Percentiles rank a stretch among this genome's conserved stretches.
Conservation (phyloP, 1,140 invertebrate genomes). For the roundworm (Caenorhabditis elegans) region DNA sequence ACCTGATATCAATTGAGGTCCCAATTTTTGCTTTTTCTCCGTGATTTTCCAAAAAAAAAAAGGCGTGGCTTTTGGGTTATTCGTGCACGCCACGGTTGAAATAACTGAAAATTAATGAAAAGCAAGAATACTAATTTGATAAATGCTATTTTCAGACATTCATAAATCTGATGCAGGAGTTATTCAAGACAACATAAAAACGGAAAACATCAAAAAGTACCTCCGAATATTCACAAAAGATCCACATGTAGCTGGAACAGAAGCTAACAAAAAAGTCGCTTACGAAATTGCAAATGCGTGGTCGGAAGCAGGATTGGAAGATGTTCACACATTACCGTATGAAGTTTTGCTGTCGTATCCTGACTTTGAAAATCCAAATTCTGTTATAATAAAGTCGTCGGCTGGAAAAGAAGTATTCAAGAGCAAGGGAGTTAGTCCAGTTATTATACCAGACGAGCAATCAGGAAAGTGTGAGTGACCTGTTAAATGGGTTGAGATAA, state of each 20-base stretch:
- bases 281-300: constrained; percentile 57
- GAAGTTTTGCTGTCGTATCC: constrained; percentile 63
- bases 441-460: constrained; percentile 58
- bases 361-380: constrained; percentile 58
- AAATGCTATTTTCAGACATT: no score
- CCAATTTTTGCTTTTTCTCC: no score
- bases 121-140: no score
- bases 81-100: no score
- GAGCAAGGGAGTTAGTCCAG: constrained; percentile 53
- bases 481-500: not conserved
- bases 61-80: no score
- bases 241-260: constrained; percentile 62
- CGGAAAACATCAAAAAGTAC: constrained; percentile 55
- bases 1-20: no score
- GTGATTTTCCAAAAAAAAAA: no score
- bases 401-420: constrained; percentile 49
- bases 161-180: not conserved
- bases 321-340: constrained; percentile 62
- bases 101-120: no score
- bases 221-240: constrained; percentile 57
- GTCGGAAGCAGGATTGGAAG: constrained; percentile 56
- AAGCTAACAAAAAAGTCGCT: constrained; percentile 57
- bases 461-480: constrained; percentile 37
- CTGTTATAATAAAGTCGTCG: constrained; percentile 49
- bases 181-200: constrained; percentile 42